phyloP scores from a whole-genome alignment of 2,113 vertebrate genomes.

The Thalassarche chlororhynchos region DNA sequence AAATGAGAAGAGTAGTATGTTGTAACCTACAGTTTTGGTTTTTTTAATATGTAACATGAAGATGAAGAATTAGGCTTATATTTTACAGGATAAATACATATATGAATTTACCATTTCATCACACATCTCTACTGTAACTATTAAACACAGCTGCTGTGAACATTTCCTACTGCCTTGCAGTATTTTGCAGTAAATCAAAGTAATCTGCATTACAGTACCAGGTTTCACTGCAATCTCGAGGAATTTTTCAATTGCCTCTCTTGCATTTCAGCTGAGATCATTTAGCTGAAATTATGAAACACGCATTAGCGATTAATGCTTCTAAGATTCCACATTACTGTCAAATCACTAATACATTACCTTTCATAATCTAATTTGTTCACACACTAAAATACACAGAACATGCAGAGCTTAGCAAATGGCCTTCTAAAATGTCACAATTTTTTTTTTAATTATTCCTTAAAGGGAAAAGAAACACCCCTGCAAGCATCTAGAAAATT shows the following conservation, averaged over 20 bases:
- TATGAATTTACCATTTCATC: neutral
- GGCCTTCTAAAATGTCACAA: conserved; percentile 7
- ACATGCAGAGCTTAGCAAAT: conserved; percentile 50
- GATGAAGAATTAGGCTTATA: neutral
- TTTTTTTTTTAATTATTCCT: conserved; percentile 10
- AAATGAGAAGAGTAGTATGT: neutral
- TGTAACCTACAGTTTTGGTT: neutral
- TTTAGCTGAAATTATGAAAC: conserved; percentile 51
- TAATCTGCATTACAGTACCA: conserved; percentile 18
- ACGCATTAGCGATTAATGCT: conserved; percentile 31
- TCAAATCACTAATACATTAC: conserved; percentile 57
- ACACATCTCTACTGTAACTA: neutral
- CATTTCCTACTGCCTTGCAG: neutral
- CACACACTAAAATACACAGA: conserved; percentile 64
- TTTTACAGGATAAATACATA: neutral
- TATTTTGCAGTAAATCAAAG: conserved; percentile 57
- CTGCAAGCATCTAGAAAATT: neutral
- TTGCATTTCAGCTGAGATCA: conserved; percentile 32
- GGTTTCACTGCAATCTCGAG: conserved; percentile 29
- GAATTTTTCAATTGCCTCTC: conserved; percentile 49
- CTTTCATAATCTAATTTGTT: conserved; percentile 55
- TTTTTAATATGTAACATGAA: neutral
- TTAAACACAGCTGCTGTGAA: conserved; percentile 1
- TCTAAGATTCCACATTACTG: conserved; percentile 52
- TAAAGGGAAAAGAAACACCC: neutral